Evolutionary conservation across 2,888 invertebrate genomes (phyloP), one percentile per base, ranked within the genome.

Genomic region (Polylopha cassiicola): DNA sequence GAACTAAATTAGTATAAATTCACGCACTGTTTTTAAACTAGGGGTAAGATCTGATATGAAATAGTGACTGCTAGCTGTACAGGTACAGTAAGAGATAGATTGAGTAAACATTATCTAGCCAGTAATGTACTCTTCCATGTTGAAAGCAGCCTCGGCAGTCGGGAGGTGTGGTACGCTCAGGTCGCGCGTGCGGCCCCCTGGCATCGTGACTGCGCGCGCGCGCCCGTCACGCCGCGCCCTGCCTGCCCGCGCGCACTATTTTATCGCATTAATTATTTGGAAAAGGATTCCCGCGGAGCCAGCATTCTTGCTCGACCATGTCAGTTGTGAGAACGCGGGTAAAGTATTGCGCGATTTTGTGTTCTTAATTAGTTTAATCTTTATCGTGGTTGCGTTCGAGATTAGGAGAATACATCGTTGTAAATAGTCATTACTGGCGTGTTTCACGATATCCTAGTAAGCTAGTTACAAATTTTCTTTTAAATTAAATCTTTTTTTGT

Each of bases 231-330:
- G 84, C 79, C 79, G 75, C 53, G 53, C 9, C 24, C 41, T 23
- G 22, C 39, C 15, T 61, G 65, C 68, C 61, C 58, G 70, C 72
- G 66, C 73, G 76, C 80, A 79, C 82, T 78, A 79, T 82, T 84
- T 84, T 82, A 85, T 85, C 82, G 81, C 80, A 84, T 84, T 84
- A 81, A 84, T 84, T 84, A 84, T 84, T 82, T 80, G 73, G 70
- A 81, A 75, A 81, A 80, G 77, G 77, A 75, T 78, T 78, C 80
- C 71, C 72, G 71, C 67, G 65, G 64, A 65, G 63, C 62, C 57
- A 58, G 65, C 72, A 74, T 77, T 75, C 76, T 65, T 68, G 60
- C 53, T 47, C 48, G 49, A 46, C 54, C 57, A 58, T 65, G 74
- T 72, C 71, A 66, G 69, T 63, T 73, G 71, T 74, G 72, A 69